phyloP scores from a whole-genome alignment of 2,888 invertebrate genomes.

The Piscicola geometra region DNA sequence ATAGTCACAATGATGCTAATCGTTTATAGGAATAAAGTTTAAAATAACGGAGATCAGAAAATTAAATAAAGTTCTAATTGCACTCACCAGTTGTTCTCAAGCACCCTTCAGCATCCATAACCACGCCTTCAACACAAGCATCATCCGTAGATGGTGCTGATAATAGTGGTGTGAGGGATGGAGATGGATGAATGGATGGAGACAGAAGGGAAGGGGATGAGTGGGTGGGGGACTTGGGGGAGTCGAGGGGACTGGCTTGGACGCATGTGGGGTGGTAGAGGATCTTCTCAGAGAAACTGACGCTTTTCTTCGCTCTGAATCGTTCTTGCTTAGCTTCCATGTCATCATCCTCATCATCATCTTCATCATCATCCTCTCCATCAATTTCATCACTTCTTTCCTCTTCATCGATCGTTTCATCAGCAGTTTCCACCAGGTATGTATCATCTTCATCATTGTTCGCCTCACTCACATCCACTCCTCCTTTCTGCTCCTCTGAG shows the following conservation, averaged over 20 bases:
- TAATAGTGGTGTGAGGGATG: too few relatives aligned
- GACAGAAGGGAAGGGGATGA: neutral
- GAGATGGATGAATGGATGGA: neutral
- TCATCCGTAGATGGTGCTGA: too few relatives aligned
- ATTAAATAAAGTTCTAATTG: too few relatives aligned
- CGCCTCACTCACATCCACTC: neutral
- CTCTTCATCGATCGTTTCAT: neutral
- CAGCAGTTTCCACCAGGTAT: too few relatives aligned
- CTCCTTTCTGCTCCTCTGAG: neutral
- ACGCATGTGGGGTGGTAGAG: slow-evolving; percentile 49
- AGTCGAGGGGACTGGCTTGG: slow-evolving; percentile 36
- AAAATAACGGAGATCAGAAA: too few relatives aligned
- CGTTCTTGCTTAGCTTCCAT: slow-evolving; percentile 21
- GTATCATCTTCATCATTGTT: too few relatives aligned
- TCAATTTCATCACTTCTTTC: neutral
- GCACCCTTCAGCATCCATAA: too few relatives aligned
- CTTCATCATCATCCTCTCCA: neutral
- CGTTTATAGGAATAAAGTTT: too few relatives aligned
- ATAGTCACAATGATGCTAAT: too few relatives aligned
- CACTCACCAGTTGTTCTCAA: too few relatives aligned
- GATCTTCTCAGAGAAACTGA: slow-evolving; percentile 54
- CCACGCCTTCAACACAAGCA: too few relatives aligned
- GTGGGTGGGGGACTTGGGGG: slow-evolving; percentile 26
- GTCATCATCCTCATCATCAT: neutral
- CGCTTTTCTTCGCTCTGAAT: slow-evolving; percentile 48